phyloP scores from a whole-genome alignment of 2,888 invertebrate genomes.

The Lasius platythorax region DNA sequence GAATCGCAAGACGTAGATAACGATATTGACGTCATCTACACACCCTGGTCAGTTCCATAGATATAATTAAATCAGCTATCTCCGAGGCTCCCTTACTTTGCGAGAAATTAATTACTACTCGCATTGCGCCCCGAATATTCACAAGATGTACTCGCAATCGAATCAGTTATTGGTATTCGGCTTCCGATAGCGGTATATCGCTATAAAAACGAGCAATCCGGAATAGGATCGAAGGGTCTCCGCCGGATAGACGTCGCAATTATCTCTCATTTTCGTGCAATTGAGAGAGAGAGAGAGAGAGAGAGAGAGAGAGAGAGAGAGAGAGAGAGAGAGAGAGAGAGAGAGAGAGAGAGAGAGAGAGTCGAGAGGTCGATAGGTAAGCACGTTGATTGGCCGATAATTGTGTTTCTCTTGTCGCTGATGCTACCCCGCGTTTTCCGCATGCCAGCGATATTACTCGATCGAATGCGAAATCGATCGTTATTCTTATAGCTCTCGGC shows the following conservation, averaged over 20 bases:
- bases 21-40: not conserved
- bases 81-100: conserved; percentile 3
- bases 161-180: conserved; percentile 37
- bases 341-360: conserved; percentile 26
- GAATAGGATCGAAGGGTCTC: conserved; percentile 27
- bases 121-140: not conserved
- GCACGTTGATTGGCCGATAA: conserved; percentile 76
- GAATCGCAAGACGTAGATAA: conserved; percentile 2
- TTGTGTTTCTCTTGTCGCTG: conserved; percentile 73
- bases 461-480: conserved; percentile 43
- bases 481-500: conserved; percentile 8
- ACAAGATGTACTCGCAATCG: conserved; percentile 14
- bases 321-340: conserved; percentile 18
- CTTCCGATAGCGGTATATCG: conserved; percentile 26
- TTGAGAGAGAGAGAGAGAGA: not conserved
- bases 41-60: not conserved
- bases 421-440: conserved; percentile 60
- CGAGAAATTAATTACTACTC: conserved; percentile 8
- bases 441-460: conserved; percentile 45
- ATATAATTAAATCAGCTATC: conserved; percentile 34
- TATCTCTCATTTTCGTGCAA: conserved; percentile 56
- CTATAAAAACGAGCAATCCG: conserved; percentile 13
- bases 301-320: not conserved
- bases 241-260: conserved; percentile 60
- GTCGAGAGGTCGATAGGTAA: conserved; percentile 57